Percentiles rank a stretch among this genome's conserved stretches.
Evolutionary conservation across 2,797 vertebrate genomes (phyloP).

Genomic region (Lindbergichthys nudifrons): DNA sequence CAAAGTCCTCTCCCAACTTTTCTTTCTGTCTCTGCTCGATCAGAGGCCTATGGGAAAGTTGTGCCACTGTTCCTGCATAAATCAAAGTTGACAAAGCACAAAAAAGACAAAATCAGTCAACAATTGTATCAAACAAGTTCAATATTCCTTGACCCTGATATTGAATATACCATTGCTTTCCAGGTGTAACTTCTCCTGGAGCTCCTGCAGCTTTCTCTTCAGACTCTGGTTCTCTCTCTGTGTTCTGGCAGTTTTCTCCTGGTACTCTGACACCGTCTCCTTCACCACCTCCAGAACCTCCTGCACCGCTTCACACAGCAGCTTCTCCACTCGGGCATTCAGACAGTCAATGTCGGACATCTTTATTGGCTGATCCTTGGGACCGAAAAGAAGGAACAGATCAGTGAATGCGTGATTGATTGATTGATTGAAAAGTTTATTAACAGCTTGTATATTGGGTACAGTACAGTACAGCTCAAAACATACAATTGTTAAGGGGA

Average conservation of each 20-base stretch:
- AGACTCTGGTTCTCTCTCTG: conserved; percentile 76
- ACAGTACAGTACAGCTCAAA: too few relatives aligned
- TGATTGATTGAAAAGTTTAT: too few relatives aligned
- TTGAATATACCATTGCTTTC: conserved; percentile 32
- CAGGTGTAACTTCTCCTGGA: conserved; percentile 62
- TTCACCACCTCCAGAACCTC: conserved; percentile 75
- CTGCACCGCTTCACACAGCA: conserved; percentile 63
- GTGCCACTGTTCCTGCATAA: conserved; percentile 35
- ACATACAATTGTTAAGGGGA: too few relatives aligned
- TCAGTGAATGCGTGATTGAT: neutral
- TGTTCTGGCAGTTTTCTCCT: conserved; percentile 75
- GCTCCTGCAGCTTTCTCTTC: conserved; percentile 71
- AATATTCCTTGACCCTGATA: neutral
- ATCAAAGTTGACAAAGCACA: conserved; percentile 3
- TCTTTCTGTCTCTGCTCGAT: conserved; percentile 18
- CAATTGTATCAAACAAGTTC: too few relatives aligned
- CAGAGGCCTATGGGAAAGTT: neutral
- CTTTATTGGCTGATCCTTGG: conserved; percentile 1
- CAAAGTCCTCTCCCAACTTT: conserved; percentile 6
- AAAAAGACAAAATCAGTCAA: neutral
- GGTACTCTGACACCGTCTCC: conserved; percentile 73
- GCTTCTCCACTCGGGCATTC: conserved; percentile 68
- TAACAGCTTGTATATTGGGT: too few relatives aligned
- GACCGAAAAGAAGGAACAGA: neutral
- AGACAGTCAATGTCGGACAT: conserved; percentile 78